Evolutionary conservation across 1,140 invertebrate genomes (phyloP).

Genomic region (Trachelipus rathkii): DNA sequence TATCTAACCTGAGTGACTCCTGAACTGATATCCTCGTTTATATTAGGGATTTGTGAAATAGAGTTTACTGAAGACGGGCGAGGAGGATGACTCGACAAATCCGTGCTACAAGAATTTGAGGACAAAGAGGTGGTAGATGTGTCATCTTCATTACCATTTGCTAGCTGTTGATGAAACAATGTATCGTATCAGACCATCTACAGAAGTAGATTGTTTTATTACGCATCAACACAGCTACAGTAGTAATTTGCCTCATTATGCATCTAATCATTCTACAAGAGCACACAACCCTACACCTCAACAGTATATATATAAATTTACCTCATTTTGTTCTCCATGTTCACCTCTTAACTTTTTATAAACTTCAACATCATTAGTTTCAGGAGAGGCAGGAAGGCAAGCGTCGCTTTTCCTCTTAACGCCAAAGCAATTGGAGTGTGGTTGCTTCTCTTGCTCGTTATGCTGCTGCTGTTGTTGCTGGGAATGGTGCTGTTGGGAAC

Average conservation of each 20-base stretch:
- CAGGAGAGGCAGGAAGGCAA: background rate
- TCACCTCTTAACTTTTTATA: background rate
- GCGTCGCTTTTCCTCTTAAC: background rate
- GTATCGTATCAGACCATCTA: background rate
- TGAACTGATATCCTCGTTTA: background rate
- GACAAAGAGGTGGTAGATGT: background rate
- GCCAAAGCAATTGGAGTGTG: background rate
- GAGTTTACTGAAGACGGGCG: no score
- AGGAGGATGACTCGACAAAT: background rate
- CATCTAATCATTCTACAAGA: no score
- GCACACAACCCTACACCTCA: no score
- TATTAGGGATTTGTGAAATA: background rate
- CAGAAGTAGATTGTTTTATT: background rate
- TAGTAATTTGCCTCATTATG: no score
- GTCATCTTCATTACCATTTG: background rate
- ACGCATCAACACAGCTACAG: background rate
- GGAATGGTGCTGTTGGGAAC: no score
- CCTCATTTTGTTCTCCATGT: background rate
- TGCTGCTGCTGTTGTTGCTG: no score
- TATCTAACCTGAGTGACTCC: background rate
- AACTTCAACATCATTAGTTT: background rate
- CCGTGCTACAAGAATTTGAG: background rate
- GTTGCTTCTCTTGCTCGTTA: background rate
- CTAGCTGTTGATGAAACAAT: background rate
- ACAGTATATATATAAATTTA: no score